Conservation (phyloP, 2,113 vertebrate species). For the Serilophus lunatus region DNA sequence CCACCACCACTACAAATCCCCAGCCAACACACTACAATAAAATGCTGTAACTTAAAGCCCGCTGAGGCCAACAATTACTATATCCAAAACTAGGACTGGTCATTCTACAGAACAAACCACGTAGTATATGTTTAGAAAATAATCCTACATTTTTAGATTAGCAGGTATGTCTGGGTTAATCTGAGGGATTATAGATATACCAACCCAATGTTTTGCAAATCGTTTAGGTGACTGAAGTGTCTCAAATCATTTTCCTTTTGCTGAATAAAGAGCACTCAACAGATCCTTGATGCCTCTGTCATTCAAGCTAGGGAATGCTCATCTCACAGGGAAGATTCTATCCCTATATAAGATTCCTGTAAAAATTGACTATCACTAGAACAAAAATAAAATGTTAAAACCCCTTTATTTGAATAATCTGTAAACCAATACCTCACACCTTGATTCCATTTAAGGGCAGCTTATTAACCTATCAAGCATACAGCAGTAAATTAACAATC, state of each 20-base stretch:
- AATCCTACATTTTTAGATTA: conserved; percentile 16
- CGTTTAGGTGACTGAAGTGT: conserved; percentile 43
- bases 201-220: conserved; percentile 42
- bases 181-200: conserved; percentile 10
- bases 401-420: not conserved
- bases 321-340: conserved; percentile 20
- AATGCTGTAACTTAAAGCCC: not conserved
- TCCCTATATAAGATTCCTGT: conserved; percentile 27
- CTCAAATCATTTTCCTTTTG: conserved; percentile 36
- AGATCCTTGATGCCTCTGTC: conserved; percentile 36
- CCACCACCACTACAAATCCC: not conserved
- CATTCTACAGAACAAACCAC: not conserved
- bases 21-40: not conserved
- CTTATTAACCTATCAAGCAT: not conserved
- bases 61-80: not conserved
- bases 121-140: not conserved
- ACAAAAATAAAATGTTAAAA: conserved; percentile 39
- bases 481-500: not conserved
- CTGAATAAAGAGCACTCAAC: conserved; percentile 27
- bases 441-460: not conserved
- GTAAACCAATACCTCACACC: not conserved
- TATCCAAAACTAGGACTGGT: not conserved
- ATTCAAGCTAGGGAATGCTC: conserved; percentile 25
- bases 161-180: not conserved
- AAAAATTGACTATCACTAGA: conserved; percentile 46